Conservation (phyloP, 1,140 invertebrate species). For the Galleria mellonella region DNA sequence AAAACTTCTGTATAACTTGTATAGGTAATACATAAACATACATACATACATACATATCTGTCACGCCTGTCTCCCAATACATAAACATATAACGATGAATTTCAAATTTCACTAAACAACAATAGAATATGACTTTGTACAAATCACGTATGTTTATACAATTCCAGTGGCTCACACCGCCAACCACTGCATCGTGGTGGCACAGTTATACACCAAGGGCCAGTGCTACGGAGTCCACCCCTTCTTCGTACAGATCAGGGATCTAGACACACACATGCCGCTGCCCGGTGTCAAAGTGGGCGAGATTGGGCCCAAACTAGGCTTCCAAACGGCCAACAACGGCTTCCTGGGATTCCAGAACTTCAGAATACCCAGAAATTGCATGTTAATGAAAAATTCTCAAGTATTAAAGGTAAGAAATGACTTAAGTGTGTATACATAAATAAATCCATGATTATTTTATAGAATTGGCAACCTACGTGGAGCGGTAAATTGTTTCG, state of each 20-base stretch:
- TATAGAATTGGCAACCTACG: no score
- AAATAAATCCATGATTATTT: no score
- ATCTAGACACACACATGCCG: conserved; percentile 88
- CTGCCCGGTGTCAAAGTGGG: conserved; percentile 90
- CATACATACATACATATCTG: no score
- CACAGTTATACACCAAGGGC: conserved; percentile 88
- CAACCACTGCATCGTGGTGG: conserved; percentile 91
- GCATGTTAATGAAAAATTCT: conserved; percentile 95
- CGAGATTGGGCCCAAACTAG: conserved; percentile 94
- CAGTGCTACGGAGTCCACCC: conserved; percentile 90
- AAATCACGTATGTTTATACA: background rate
- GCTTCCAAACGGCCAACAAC: conserved; percentile 92
- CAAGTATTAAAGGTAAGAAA: conserved; percentile 79
- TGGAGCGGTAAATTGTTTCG: no score
- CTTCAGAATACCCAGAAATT: conserved; percentile 87
- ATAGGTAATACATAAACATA: no score
- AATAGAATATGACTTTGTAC: no score
- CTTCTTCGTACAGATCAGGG: conserved; percentile 92
- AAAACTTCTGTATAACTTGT: no score
- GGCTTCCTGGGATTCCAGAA: conserved; percentile 89
- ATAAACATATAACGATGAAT: no score
- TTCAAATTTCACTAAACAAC: no score
- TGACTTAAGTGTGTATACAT: background rate
- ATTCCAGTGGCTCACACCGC: conserved; percentile 89
- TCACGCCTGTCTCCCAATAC: no score